phyloP scores from a whole-genome alignment of 2,888 invertebrate genomes.

The Hemicrepidius hirtus region DNA sequence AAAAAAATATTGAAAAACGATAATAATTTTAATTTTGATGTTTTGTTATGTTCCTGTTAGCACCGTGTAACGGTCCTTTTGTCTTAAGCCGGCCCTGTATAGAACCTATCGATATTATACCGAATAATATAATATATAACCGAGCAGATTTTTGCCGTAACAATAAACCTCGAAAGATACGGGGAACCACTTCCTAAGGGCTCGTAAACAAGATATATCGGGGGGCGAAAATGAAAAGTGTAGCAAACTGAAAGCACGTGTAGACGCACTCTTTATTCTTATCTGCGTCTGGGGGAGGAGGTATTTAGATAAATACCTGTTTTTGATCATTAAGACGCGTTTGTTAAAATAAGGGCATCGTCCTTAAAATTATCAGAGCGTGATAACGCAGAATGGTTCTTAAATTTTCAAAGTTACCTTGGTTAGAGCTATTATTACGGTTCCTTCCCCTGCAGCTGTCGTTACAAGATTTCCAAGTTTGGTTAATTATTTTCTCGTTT shows the following conservation, averaged over 20 bases:
- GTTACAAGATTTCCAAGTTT: background rate
- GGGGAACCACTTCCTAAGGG: constrained; percentile 4
- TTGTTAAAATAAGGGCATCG: no score
- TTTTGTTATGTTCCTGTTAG: no score
- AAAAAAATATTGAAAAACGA: no score
- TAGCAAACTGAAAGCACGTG: constrained; percentile 2
- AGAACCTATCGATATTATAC: background rate
- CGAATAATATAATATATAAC: constrained; percentile 1
- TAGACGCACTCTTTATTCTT: background rate
- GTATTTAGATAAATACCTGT: no score
- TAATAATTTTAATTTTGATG: no score
- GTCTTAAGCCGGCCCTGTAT: no score
- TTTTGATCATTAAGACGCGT: no score
- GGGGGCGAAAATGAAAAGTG: constrained; percentile 11
- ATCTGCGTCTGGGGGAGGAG: no score
- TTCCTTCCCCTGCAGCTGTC: background rate
- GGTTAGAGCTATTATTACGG: no score
- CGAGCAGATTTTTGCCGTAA: constrained; percentile 5
- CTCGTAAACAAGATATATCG: constrained; percentile 16
- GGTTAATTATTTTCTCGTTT: constrained; percentile 29
- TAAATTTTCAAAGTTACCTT: background rate
- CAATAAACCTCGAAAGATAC: constrained; percentile 7
- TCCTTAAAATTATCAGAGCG: background rate
- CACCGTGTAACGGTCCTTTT: no score
- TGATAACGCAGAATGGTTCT: background rate